Percentiles rank a stretch among this genome's conserved stretches.
These are phyloP conservation scores for Perdix hodgsoniae DNA, from an alignment of 2,797 vertebrate species.

Conservation along the genomic window DNA sequence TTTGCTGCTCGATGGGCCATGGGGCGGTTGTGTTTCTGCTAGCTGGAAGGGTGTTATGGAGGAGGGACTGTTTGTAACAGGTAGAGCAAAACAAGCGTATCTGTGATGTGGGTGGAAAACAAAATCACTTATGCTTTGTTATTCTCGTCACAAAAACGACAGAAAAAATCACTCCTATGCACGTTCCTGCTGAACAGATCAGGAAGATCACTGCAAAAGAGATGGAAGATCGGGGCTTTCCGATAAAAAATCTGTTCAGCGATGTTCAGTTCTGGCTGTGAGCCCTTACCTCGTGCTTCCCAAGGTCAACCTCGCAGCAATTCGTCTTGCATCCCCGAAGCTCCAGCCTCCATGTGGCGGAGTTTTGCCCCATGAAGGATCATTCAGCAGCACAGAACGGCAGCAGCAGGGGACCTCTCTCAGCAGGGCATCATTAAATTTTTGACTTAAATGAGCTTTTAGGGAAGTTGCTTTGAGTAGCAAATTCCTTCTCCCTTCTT, in stretches of 20 bases:
- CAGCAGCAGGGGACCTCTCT: neutral
- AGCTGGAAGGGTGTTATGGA: neutral
- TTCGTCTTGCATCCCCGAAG: neutral
- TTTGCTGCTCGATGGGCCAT: neutral
- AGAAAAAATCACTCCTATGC: neutral
- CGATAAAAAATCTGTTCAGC: neutral
- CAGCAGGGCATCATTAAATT: conserved; percentile 16
- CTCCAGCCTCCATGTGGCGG: neutral
- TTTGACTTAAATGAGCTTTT: conserved; percentile 18
- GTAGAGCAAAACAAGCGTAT: neutral
- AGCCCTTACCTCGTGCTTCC: neutral
- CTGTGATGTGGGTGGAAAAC: neutral
- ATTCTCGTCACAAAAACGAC: neutral
- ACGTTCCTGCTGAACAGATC: neutral
- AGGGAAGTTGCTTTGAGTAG: conserved; percentile 18
- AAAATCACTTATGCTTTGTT: neutral
- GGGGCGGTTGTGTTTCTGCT: conserved; percentile 8
- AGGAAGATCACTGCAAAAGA: neutral
- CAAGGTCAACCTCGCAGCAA: neutral
- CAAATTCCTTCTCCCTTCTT: neutral
- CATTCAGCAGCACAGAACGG: neutral
- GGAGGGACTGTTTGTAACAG: neutral
- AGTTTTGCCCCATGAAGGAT: conserved; percentile 1
- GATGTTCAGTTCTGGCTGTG: neutral
- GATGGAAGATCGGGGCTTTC: neutral